These are phyloP conservation scores for Diadegma fenestrale DNA, from an alignment of 2,888 invertebrate species.

Conservation along the genomic window DNA sequence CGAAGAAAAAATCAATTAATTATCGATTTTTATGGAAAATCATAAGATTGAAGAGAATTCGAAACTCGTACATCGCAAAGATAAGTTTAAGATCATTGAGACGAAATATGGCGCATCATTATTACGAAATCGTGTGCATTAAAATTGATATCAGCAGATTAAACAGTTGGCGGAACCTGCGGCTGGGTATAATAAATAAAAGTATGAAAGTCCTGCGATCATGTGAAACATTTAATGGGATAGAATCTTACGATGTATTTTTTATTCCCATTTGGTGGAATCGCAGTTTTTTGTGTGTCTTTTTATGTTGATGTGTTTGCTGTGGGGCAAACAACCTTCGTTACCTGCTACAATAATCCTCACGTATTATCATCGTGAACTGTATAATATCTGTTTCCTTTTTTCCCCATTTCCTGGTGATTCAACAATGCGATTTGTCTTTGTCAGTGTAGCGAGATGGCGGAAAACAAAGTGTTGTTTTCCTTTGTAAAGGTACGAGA, in stretches of 20 bases:
- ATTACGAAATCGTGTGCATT: conserved; percentile 14
- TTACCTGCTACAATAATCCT: neutral
- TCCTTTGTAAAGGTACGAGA: conserved; percentile 54
- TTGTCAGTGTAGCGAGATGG: conserved; percentile 12
- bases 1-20: neutral
- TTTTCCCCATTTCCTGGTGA: conserved; percentile 41
- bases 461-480: conserved; percentile 47
- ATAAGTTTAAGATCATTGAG: neutral
- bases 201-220: conserved; percentile 3
- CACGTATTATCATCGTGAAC: neutral
- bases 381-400: conserved; percentile 1
- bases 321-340: neutral
- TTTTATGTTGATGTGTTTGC: neutral
- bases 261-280: neutral
- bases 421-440: conserved; percentile 29
- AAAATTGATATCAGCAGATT: conserved; percentile 33
- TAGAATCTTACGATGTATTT: neutral
- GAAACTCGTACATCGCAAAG: neutral
- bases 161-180: conserved; percentile 22
- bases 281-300: neutral
- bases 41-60: conserved; percentile 8
- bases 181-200: conserved; percentile 31
- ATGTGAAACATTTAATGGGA: neutral
- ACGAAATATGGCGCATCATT: conserved; percentile 19
- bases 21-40: neutral